Conservation (phyloP, 2,113 vertebrate genomes). For the Platysteira castanea region DNA sequence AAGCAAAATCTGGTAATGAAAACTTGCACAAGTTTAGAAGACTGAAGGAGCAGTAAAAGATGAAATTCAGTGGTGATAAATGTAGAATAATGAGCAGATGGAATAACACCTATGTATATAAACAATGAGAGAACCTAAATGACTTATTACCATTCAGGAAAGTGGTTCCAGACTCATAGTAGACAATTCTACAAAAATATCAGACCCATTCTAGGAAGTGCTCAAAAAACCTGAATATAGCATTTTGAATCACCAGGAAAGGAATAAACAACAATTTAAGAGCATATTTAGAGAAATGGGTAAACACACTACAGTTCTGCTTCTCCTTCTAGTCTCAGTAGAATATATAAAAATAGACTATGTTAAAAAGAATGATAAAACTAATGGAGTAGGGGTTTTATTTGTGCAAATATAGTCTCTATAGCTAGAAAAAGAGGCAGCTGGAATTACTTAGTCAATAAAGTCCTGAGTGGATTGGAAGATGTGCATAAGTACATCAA, state of each 20-base stretch:
- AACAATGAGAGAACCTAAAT: background rate
- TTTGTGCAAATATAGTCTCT: background rate
- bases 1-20: background rate
- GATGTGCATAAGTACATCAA: background rate
- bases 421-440: background rate
- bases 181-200: background rate
- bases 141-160: background rate
- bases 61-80: background rate
- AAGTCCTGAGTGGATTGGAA: background rate
- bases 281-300: background rate
- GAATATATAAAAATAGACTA: background rate
- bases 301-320: background rate
- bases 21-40: background rate
- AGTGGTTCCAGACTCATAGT: background rate
- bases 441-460: background rate
- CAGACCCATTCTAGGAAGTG: background rate
- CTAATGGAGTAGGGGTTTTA: fast-evolving
- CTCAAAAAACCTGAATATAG: fast-evolving
- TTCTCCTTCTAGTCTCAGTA: background rate
- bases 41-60: background rate
- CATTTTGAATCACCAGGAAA: background rate
- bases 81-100: background rate
- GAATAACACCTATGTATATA: background rate
- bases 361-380: background rate
- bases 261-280: background rate